Evolutionary conservation across 2,113 vertebrate species (phyloP).

Genomic region (Mungos mungo): DNA sequence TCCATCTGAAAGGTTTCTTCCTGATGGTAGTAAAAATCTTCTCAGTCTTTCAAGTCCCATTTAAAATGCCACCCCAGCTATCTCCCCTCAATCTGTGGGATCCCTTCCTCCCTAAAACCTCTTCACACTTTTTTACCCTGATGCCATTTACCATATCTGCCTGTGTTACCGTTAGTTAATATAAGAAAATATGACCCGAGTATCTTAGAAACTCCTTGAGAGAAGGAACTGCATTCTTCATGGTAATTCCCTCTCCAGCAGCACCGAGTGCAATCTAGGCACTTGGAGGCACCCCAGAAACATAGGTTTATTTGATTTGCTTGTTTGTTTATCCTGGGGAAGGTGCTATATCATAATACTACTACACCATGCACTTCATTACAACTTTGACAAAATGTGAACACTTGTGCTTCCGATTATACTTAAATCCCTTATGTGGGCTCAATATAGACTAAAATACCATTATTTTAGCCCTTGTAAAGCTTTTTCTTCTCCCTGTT

Average conservation of each 20-base stretch:
- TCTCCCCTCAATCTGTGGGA: background rate
- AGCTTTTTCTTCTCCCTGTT: background rate
- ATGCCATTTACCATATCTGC: background rate
- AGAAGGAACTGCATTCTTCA: background rate
- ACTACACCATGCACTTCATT: background rate
- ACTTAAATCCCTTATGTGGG: background rate
- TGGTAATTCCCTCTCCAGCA: background rate
- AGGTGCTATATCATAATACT: background rate
- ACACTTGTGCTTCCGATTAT: background rate
- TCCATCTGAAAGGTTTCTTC: background rate
- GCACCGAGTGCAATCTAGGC: background rate
- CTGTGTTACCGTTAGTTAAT: background rate
- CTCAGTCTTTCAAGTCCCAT: background rate
- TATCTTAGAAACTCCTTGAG: background rate
- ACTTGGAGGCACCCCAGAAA: background rate
- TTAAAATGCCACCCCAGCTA: background rate
- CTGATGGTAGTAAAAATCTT: background rate
- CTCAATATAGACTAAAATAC: background rate
- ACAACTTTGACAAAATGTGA: background rate
- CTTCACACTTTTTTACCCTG: background rate
- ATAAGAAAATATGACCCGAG: background rate
- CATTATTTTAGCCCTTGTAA: background rate
- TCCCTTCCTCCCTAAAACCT: background rate
- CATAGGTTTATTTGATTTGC: background rate
- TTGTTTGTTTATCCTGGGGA: background rate